Evolutionary conservation across 2,113 vertebrate species (phyloP).

Genomic region (Aspiorhynchus laticeps): DNA sequence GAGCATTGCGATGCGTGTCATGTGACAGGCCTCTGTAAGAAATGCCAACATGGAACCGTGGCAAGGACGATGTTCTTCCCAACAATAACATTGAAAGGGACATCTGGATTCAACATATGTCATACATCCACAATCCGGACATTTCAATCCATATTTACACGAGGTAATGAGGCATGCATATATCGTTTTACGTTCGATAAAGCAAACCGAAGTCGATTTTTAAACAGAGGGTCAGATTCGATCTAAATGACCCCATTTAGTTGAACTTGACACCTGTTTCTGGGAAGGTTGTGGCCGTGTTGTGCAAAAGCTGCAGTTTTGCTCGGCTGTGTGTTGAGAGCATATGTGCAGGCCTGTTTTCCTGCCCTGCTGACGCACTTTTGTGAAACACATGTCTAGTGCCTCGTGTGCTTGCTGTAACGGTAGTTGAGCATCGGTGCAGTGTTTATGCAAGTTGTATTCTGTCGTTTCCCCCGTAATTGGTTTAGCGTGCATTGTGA

Average conservation of each 20-base stretch:
- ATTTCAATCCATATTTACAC: not conserved
- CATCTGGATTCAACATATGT: not conserved
- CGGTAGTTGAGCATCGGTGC: not conserved
- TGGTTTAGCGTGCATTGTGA: not conserved
- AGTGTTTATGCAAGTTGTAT: not conserved
- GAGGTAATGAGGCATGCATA: conserved; percentile 30
- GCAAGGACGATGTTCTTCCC: conserved; percentile 72
- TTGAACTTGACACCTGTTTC: conserved; percentile 32
- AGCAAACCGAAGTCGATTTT: not conserved
- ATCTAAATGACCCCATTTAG: conserved; percentile 41
- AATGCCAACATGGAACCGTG: conserved; percentile 83
- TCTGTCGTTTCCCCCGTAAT: not conserved
- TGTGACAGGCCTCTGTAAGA: conserved; percentile 72
- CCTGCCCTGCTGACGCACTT: conserved; percentile 41
- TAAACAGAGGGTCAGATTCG: conserved; percentile 28
- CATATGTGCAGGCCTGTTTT: conserved; percentile 34
- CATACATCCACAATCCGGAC: not conserved
- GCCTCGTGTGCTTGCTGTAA: not conserved
- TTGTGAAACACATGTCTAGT: not conserved
- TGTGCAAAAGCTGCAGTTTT: not conserved
- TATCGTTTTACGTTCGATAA: not conserved
- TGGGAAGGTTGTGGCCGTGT: not conserved
- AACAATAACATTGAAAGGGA: conserved; percentile 66
- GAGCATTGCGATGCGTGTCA: conserved; percentile 73
- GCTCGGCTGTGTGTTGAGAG: not conserved